Base-by-base conservation (phyloP, 2,888 invertebrate genomes). In the Ennomos quercinarius region DNA sequence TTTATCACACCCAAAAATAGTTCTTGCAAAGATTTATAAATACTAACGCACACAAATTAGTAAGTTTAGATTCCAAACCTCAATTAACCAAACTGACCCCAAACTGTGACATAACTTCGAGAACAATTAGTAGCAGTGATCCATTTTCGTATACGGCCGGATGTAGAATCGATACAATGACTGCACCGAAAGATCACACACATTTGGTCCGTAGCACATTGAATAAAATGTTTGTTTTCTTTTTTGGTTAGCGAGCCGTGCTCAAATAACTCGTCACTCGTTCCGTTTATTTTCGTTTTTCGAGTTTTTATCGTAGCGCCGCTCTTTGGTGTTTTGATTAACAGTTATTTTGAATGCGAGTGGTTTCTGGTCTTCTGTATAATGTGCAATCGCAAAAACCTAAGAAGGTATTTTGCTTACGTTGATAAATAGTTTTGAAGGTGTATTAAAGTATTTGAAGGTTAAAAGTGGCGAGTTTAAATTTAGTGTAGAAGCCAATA, bases 101-200 rank as follows among this genome's bases (percentile, higher is more conserved):
- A 9, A 51, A 39, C 38, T 57, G 17, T 51, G 60, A 66, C 64
- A 68, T 60, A 47, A 63, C 36, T 70, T 72, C 67, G 73, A 73
- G 62, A 63, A 65, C 48, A 67, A 66, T 63, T 71, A 70, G 81
- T 80, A 66, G 64, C 59, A 67, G 72, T 64, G 66, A 73, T 82
- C 85, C 82, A 83, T 86, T 86, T 87, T 83, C 78, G 82, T 82
- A 80, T 75, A 64, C 71, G 69, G 78, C 78, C 84, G 84, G 87
- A 87, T 86, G 84, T 85, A 84, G 89, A 89, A 89, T 90, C 90
- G 83, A 90, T 89, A 90, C 86, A 83, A 84, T 79, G 80, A 78
- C 80, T 82, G 83, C 81, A 83, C 71, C 69, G 80, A 81, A 80
- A 81, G 84, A 84, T 84, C 84, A 83, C 80, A 80, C 78, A 78